Conservation (phyloP, 2,888 invertebrate species). For the Salpingus planirostris region DNA sequence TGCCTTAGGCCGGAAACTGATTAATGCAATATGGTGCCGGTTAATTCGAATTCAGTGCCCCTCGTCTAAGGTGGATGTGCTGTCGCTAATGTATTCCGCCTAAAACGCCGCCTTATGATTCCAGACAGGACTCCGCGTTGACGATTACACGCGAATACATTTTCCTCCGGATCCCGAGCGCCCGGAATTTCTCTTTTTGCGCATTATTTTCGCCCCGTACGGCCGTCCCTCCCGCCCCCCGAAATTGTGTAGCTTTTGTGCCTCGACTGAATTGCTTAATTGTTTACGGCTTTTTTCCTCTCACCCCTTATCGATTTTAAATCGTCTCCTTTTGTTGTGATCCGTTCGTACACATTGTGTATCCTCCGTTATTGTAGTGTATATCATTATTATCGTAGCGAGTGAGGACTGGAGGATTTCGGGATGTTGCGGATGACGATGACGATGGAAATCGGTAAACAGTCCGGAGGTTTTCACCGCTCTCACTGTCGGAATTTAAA, state of each 20-base stretch:
- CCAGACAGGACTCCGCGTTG: conserved; percentile 18
- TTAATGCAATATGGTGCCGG: conserved; percentile 25
- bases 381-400: no score
- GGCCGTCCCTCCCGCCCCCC: no score
- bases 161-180: conserved; percentile 8
- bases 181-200: conserved; percentile 8
- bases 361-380: no score
- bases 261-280: no score
- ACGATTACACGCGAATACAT: conserved; percentile 18
- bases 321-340: no score
- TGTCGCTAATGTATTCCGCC: conserved; percentile 22
- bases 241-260: no score
- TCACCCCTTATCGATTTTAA: no score
- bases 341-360: no score
- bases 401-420: no score
- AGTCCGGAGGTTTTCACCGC: conserved; percentile 3
- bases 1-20: conserved; percentile 23
- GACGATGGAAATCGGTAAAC: background rate
- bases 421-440: background rate
- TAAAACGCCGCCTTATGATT: conserved; percentile 23
- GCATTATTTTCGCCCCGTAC: no score
- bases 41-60: conserved; percentile 27
- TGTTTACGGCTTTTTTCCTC: no score
- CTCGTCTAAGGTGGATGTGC: conserved; percentile 17
- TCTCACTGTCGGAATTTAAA: conserved; percentile 8